Percentiles rank a stretch among this genome's conserved stretches.
Evolutionary conservation across 2,797 vertebrate genomes (phyloP).

Genomic region (Nannoperca australis): DNA sequence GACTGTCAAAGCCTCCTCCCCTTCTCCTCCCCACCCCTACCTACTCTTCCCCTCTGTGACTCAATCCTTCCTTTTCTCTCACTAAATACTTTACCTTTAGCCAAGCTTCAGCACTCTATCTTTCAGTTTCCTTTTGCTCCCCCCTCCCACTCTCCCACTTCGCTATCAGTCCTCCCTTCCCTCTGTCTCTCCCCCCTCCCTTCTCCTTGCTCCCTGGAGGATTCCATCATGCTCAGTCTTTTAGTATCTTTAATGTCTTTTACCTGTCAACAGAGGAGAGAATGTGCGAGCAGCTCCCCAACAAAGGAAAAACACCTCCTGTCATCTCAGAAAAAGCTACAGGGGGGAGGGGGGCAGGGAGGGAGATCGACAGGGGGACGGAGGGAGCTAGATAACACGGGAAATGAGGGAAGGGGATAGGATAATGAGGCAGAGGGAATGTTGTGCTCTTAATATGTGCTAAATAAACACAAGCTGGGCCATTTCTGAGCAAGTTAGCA

Average conservation of each 20-base stretch:
- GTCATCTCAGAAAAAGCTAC: conserved; percentile 79
- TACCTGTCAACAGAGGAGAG: conserved; percentile 84
- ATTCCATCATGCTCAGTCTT: conserved; percentile 79
- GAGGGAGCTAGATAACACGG: conserved; percentile 58
- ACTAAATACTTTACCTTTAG: conserved; percentile 77
- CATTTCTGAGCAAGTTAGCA: conserved; percentile 20
- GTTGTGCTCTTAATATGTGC: conserved; percentile 35
- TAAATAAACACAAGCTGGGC: conserved; percentile 40
- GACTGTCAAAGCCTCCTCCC: conserved; percentile 71
- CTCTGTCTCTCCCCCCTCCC: conserved; percentile 26
- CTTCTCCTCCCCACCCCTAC: conserved; percentile 17
- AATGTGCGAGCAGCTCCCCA: conserved; percentile 75
- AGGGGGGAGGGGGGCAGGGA: conserved; percentile 61
- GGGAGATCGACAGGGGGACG: conserved; percentile 63
- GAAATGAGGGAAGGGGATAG: conserved; percentile 47
- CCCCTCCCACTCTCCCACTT: conserved; percentile 25
- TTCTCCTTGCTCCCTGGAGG: conserved; percentile 69
- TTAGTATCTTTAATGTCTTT: conserved; percentile 83
- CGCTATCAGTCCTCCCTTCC: conserved; percentile 51
- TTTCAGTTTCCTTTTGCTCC: conserved; percentile 48
- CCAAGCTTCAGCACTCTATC: conserved; percentile 56
- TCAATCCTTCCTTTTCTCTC: conserved; percentile 70
- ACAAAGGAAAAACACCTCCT: conserved; percentile 83
- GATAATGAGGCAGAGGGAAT: conserved; percentile 45
- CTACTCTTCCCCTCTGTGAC: conserved; percentile 48